phyloP scores from a whole-genome alignment of 2,888 invertebrate genomes.

The Agrilus biguttatus region DNA sequence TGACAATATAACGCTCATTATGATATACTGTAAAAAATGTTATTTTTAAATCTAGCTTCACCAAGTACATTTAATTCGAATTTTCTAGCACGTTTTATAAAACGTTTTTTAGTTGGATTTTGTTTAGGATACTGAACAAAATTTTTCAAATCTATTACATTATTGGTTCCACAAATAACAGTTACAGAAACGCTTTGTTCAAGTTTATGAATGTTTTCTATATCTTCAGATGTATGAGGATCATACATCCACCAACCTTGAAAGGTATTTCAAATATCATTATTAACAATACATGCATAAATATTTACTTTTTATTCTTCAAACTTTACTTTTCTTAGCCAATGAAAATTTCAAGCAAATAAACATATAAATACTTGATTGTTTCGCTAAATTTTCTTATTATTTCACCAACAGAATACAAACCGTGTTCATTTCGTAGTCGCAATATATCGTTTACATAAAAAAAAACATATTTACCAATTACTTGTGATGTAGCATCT shows the following conservation, averaged over 20 bases:
- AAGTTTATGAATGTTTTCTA: conserved; percentile 43
- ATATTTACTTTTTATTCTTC: no score
- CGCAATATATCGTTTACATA: no score
- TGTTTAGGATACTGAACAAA: conserved; percentile 46
- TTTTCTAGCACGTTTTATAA: conserved; percentile 45
- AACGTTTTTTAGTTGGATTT: conserved; percentile 41
- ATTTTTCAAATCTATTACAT: conserved; percentile 52
- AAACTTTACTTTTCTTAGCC: no score
- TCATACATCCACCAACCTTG: conserved; percentile 66
- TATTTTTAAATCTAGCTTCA: conserved; percentile 49
- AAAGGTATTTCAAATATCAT: conserved; percentile 8
- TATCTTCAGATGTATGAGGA: conserved; percentile 44
- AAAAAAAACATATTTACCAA: conserved; percentile 8
- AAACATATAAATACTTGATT: no score
- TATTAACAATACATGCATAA: background rate
- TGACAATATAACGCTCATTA: no score
- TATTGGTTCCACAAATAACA: conserved; percentile 57
- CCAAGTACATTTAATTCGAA: conserved; percentile 43
- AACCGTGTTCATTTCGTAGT: no score
- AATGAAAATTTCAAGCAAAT: no score
- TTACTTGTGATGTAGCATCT: conserved; percentile 11
- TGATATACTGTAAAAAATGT: no score
- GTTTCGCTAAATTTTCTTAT: no score
- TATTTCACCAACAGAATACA: no score
- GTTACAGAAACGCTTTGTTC: conserved; percentile 37